Evolutionary conservation across 2,797 vertebrate genomes (phyloP), one percentile per base, ranked within the genome.

Genomic region (Myotis pilosus): DNA sequence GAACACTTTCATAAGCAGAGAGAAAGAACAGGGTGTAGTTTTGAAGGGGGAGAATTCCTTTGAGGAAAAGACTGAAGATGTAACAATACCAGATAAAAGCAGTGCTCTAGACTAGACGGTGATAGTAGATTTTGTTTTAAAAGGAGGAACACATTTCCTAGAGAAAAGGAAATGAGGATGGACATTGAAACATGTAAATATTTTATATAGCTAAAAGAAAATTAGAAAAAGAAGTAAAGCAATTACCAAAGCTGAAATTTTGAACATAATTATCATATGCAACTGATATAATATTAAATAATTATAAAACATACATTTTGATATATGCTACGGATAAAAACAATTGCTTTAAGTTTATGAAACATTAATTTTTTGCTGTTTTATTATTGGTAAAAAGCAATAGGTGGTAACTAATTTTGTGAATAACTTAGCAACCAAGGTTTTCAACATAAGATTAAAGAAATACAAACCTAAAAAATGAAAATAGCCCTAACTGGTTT

Each of bases 111-210:
- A 71, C 44, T 44, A n/a, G 8, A 89, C 87, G 12, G 6, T 12
- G 68, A 20, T 23, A 25, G 51, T 44, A 23, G 23, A 68, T 89
- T 95, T 91, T 75, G 47, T 91, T 86, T 91, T 72, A 47, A 94
- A 92, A 53, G 41, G 19, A 66, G n/a, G 88, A 92, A 25, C 10
- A 87, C 13, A 84, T 41, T 92, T n/a, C n/a, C 38, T 49, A 5
- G 69, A 68, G 41, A 92, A 64, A 76, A 81, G 7, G 5, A 92
- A 33, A 28, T 78, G 53, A 84, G 4, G 1, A 41, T n/a, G 51
- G 30, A 66, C 10, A 55, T 64, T 38, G 57, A 82, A 83, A 80
- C 20, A 57, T 75, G 22, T 49, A 83, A 83, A 79, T 69, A 85
- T 55, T 53, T 90, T 78, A 36, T 9, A 51, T 74, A 30, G 49